phyloP scores from a whole-genome alignment of 2,797 vertebrate species.

The Lutjanus campechanus region DNA sequence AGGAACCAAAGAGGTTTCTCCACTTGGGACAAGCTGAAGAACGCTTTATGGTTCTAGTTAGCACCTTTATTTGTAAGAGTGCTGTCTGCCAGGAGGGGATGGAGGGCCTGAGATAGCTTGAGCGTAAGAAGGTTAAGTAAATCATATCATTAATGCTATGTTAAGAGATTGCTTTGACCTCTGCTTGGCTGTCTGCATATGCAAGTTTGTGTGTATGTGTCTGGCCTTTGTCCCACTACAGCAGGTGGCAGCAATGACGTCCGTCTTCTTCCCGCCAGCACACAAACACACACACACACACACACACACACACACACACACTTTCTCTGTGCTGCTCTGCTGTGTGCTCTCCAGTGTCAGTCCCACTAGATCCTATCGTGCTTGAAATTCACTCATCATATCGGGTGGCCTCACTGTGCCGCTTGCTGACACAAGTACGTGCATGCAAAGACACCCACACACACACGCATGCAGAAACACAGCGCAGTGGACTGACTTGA shows the following conservation, averaged over 20 bases:
- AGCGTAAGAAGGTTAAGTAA: constrained; percentile 74
- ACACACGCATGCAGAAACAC: constrained; percentile 29
- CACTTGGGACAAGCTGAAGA: no score
- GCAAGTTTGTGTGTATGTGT: constrained; percentile 55
- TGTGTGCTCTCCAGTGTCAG: constrained; percentile 68
- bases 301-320: not conserved
- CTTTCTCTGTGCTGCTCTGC: constrained; percentile 14
- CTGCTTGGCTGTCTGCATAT: constrained; percentile 73
- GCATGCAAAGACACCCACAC: constrained; percentile 56
- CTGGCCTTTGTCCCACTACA: constrained; percentile 75
- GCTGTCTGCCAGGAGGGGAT: constrained; percentile 14
- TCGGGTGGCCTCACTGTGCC: constrained; percentile 69
- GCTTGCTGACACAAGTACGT: constrained; percentile 64
- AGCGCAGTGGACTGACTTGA: constrained; percentile 60
- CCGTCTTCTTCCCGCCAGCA: constrained; percentile 68
- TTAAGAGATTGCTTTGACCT: constrained; percentile 78
- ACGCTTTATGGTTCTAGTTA: no score
- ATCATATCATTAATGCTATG: constrained; percentile 76
- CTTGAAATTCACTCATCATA: constrained; percentile 79
- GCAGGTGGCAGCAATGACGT: constrained; percentile 87
- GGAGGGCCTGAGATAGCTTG: constrained; percentile 48
- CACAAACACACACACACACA: constrained; percentile 21
- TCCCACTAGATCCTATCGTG: constrained; percentile 65
- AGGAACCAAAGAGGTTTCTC: no score
- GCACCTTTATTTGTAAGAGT: no score